Evolutionary conservation across 2,113 vertebrate genomes (phyloP), one percentile per base, ranked within the genome.

Genomic region (Pomatostomus ruficeps): DNA sequence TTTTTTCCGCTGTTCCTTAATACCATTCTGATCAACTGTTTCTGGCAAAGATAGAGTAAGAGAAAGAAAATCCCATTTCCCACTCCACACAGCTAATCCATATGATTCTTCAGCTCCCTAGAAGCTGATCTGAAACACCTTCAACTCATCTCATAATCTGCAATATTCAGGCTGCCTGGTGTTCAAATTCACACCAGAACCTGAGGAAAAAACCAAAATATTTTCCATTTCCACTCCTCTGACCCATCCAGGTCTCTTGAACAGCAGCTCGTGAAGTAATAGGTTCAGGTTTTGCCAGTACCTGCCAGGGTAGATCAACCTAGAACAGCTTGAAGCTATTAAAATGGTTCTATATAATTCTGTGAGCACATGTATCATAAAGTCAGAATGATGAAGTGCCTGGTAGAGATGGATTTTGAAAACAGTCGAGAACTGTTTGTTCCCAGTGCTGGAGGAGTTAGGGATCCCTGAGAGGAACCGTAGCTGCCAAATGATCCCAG

Each of bases 391-490:
- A 92, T 57, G 36, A 84, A 75, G 81, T 92, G 49, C 71, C 82
- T 91, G 57, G 63, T 87, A 66, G 57, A 82, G 95, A 85, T 61
- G 80, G 88, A 76, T 83, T 97, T 93, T 91, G 68, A 93, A 96
- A 97, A 97, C 85, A 96, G 88, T 97, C 19, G 26, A 93, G 85
- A 97, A 97, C 59, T 55, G 77, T 73, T 92, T 96, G 92, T 94
- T 96, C 89, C 71, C 94, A 72, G 66, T 42, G 48, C 76, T 93
- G 87, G 88, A 93, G 72, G 40, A 79, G 82, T 77, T 70, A 28
- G 14, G 29, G 80, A 89, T 93, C 92, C 79, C 90, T 29, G 42
- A 70, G 36, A 82, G 71, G 66, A 49, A 66, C 82, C 12, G 62
- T 8, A 46, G 59, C 79, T 96, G 93, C 93, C 90, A 93, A 91